Conservation (phyloP, 2,888 invertebrate species). For the Perithous albicinctus region DNA sequence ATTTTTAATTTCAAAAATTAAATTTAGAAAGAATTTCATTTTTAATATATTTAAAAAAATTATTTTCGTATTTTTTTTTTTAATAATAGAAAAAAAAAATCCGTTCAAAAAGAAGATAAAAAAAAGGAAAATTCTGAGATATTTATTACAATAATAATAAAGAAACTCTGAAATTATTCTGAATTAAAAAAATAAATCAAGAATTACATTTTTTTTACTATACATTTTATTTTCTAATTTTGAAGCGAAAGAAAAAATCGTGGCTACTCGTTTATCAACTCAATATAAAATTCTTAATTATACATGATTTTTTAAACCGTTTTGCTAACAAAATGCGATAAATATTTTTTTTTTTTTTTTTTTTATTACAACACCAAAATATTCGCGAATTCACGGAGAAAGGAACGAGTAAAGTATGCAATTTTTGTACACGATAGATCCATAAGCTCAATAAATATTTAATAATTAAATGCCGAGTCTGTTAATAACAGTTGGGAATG, state of each 20-base stretch:
- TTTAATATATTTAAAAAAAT: too few species aligned
- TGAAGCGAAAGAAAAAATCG: background rate
- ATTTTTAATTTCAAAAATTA: too few species aligned
- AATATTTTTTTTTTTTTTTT: background rate
- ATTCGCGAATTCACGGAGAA: conserved; percentile 9
- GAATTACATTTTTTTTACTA: background rate
- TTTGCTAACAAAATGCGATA: conserved; percentile 17
- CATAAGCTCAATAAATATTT: conserved; percentile 62
- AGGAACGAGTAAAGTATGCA: conserved; percentile 36
- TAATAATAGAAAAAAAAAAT: too few species aligned
- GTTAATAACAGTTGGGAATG: conserved; percentile 44
- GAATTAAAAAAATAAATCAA: background rate
- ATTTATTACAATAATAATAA: background rate
- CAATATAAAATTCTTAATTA: background rate
- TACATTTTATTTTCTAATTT: background rate
- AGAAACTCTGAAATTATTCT: background rate
- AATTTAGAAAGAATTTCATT: background rate
- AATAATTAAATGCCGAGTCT: conserved; percentile 53
- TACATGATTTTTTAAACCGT: background rate
- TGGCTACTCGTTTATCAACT: conserved; percentile 9
- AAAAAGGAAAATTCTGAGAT: background rate
- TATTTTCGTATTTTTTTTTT: too few species aligned
- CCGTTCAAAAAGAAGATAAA: too few species aligned
- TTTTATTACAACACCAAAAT: conserved; percentile 10
- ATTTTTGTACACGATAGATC: conserved; percentile 65